Base-by-base conservation (phyloP, 2,797 vertebrate species). In the Centroberyx gerrardi region DNA sequence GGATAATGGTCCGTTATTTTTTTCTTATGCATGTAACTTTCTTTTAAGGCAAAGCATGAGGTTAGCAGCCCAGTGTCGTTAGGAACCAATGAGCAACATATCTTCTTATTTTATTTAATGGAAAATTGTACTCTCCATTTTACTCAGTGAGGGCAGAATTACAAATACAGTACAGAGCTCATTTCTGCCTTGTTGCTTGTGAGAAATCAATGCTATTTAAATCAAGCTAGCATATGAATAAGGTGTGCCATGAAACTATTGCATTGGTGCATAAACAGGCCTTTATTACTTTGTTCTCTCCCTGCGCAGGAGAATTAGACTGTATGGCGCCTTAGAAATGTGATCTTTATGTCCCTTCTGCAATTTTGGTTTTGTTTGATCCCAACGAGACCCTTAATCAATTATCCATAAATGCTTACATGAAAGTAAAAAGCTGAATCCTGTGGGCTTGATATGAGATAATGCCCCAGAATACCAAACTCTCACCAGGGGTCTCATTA, bases 381-480 rank as follows among this genome's bases (percentile, higher is more conserved):
- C 55, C 17, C 56, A 48, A 22, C 72, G 54, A 83, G 48, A 55
- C 51, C 27, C 9, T 62, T 56, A 74, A 87, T 87, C 55, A 71
- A 68, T 77, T 81, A 65, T 68, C 70, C 51, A 77, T 83, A 68
- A 83, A 83, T 22, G 5, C 4, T 72, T 63, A 65, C 74, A 70
- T 52, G 33, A 63, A 72, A 79, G 70, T 38, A n/a, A 52, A 69
- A 69, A 55, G 56, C 46, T 13, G 17, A 76, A 42, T 64, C 29
- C 13, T 31, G 54, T 74, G 56, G 38, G 42, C 73, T 18, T 17
- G 8, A 69, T 60, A 27, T 33, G 51, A 52, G 62, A 63, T 31
- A 36, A 29, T 22, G 29, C 9, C n/a, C 3, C 40, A 8, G 40
- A 60, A 65, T 48, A 67, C 31, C 31, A 49, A 55, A 68, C 10